A percentile compares a stretch with the other conserved stretches of the same genome.
Evolutionary conservation across 2,797 vertebrate genomes (phyloP).

Genomic region (Thalassophryne amazonica): DNA sequence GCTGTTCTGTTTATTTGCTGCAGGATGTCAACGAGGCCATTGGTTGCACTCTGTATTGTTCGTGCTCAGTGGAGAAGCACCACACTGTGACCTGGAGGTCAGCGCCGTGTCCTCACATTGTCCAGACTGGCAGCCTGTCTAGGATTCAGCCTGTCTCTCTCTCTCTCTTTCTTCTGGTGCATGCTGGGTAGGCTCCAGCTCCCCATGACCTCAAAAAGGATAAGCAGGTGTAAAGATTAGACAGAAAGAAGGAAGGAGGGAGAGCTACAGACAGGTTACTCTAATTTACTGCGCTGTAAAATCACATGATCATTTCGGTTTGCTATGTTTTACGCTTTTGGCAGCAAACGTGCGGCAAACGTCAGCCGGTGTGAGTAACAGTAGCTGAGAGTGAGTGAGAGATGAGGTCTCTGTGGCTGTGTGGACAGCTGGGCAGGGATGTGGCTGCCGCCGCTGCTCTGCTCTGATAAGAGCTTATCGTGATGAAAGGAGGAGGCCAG

Average conservation of each 20-base stretch:
- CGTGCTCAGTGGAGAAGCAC: neutral
- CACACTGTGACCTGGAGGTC: neutral
- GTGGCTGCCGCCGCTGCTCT: conserved; percentile 68
- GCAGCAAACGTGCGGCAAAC: too few species aligned
- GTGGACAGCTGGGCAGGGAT: conserved; percentile 66
- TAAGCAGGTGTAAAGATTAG: too few species aligned
- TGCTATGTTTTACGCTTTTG: neutral
- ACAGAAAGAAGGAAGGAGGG: neutral
- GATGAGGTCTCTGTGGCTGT: conserved; percentile 16
- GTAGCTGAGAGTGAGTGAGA: conserved; percentile 6
- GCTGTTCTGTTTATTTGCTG: too few species aligned
- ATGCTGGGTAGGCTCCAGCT: conserved; percentile 1
- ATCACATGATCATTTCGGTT: too few species aligned
- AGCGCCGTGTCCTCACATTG: neutral
- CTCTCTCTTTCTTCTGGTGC: neutral
- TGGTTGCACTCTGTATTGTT: neutral
- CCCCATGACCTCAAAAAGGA: neutral
- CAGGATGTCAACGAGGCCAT: neutral
- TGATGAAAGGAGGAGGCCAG: conserved; percentile 72
- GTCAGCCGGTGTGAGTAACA: neutral
- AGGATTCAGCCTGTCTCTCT: neutral
- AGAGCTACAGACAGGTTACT: too few species aligned
- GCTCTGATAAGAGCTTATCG: conserved; percentile 80
- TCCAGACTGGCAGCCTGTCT: neutral
- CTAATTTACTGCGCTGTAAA: neutral